Evolutionary conservation across 2,113 vertebrate species (phyloP).

Genomic region (Gracilinanus agilis): DNA sequence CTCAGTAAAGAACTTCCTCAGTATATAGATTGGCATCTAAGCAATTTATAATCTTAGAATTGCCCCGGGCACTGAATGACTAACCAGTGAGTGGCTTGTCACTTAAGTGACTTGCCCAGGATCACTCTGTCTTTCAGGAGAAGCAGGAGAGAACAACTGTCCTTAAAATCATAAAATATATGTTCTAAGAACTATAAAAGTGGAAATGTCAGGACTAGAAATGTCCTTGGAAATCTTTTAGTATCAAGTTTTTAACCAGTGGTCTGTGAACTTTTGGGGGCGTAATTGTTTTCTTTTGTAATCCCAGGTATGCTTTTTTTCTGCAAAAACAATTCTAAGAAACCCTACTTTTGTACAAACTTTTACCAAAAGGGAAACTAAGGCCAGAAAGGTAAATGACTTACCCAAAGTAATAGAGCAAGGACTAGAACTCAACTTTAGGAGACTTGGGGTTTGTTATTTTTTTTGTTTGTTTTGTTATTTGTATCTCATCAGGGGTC

Average conservation of each 20-base stretch:
- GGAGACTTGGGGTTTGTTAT: not conserved
- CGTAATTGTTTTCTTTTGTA: not conserved
- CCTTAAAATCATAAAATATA: not conserved
- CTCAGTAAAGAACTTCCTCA: not conserved
- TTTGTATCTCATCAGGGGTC: not conserved
- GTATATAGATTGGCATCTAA: not conserved
- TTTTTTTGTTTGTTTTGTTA: not conserved
- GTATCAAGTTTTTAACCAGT: not conserved
- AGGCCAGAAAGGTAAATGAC: not conserved
- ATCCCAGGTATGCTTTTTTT: not conserved
- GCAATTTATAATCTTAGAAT: not conserved
- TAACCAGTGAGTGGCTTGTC: not conserved
- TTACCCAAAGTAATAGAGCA: not conserved
- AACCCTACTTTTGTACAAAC: not conserved
- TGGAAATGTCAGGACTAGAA: not conserved
- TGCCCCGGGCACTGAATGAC: not conserved
- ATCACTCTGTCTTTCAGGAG: not conserved
- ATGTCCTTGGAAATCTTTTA: not conserved
- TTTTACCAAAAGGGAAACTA: not conserved
- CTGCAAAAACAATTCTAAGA: not conserved
- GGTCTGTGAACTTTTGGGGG: not conserved
- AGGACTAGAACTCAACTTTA: not conserved
- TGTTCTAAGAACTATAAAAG: not conserved
- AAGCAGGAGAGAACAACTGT: not conserved
- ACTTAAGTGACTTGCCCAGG: not conserved